Evolutionary conservation across 2,113 vertebrate genomes (phyloP).

Genomic region (Egretta garzetta): DNA sequence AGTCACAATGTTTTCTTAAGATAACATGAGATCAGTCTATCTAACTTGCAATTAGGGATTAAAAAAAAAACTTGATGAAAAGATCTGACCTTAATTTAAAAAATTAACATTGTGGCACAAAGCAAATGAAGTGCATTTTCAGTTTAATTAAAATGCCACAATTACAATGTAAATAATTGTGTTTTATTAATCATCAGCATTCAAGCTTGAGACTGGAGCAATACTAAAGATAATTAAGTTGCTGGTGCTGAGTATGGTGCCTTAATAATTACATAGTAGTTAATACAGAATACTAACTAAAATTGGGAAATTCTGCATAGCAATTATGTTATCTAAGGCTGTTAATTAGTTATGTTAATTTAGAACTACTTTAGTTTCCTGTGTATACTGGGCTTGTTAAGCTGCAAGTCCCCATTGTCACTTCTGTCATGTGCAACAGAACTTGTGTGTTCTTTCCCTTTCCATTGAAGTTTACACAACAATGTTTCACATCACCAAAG

Average conservation of each 20-base stretch:
- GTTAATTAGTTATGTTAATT: constrained; percentile 74
- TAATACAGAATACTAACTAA: constrained; percentile 72
- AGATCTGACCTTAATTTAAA: constrained; percentile 57
- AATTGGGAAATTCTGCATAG: constrained; percentile 74
- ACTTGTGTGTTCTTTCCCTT: neutral
- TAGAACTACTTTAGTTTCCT: constrained; percentile 33
- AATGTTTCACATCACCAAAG: neutral
- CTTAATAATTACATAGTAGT: constrained; percentile 82
- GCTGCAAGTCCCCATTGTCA: neutral
- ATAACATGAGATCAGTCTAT: constrained; percentile 50
- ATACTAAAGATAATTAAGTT: constrained; percentile 80
- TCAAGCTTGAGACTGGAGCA: constrained; percentile 75
- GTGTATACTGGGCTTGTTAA: constrained; percentile 16
- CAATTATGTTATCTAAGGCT: constrained; percentile 76
- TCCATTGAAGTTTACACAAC: neutral
- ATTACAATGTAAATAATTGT: constrained; percentile 81
- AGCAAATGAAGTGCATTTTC: constrained; percentile 45
- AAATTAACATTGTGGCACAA: constrained; percentile 56
- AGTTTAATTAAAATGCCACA: constrained; percentile 78
- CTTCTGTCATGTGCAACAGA: neutral
- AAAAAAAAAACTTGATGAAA: constrained; percentile 10
- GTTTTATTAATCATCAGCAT: constrained; percentile 80
- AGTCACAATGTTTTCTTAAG: constrained; percentile 10
- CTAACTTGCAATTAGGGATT: constrained; percentile 51
- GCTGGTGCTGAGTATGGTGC: constrained; percentile 49